Evolutionary conservation across 2,797 vertebrate species (phyloP).

Genomic region (Syngnathus acus): DNA sequence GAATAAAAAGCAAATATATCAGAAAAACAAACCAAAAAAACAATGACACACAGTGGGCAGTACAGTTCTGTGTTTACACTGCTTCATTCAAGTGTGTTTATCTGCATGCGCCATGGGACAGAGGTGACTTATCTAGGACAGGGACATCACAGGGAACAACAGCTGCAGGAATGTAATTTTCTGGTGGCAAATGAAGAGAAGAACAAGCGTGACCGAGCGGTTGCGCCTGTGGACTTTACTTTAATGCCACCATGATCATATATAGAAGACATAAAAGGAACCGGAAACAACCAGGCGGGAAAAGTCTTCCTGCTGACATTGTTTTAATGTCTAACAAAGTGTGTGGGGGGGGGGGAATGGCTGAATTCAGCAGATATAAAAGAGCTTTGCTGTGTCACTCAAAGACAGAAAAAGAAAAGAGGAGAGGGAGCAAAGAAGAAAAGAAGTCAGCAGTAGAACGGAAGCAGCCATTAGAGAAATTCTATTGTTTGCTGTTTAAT

Average conservation of each 20-base stretch:
- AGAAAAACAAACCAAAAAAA: constrained; percentile 5
- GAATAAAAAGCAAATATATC: constrained; percentile 16
- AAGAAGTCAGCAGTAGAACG: not conserved
- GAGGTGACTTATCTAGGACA: constrained; percentile 67
- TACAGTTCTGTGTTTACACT: constrained; percentile 7
- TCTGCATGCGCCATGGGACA: constrained; percentile 34
- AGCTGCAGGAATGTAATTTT: constrained; percentile 59
- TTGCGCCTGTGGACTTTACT: constrained; percentile 59
- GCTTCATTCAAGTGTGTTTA: constrained; percentile 17
- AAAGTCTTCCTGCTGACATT: constrained; percentile 57
- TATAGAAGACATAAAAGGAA: constrained; percentile 33
- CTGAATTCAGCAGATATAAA: constrained; percentile 63
- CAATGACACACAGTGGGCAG: constrained; percentile 8
- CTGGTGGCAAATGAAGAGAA: constrained; percentile 41
- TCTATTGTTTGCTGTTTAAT: not conserved
- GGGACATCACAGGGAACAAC: constrained; percentile 61
- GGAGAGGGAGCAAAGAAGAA: constrained; percentile 15
- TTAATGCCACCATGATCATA: constrained; percentile 54
- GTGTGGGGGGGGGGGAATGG: constrained; percentile 25
- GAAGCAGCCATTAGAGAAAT: not conserved
- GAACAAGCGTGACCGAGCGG: constrained; percentile 52
- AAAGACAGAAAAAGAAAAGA: constrained; percentile 32
- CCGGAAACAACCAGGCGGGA: constrained; percentile 30
- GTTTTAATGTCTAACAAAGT: constrained; percentile 48
- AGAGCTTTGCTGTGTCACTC: constrained; percentile 49